phyloP scores from a whole-genome alignment of 2,113 vertebrate genomes.

The Naja naja region DNA sequence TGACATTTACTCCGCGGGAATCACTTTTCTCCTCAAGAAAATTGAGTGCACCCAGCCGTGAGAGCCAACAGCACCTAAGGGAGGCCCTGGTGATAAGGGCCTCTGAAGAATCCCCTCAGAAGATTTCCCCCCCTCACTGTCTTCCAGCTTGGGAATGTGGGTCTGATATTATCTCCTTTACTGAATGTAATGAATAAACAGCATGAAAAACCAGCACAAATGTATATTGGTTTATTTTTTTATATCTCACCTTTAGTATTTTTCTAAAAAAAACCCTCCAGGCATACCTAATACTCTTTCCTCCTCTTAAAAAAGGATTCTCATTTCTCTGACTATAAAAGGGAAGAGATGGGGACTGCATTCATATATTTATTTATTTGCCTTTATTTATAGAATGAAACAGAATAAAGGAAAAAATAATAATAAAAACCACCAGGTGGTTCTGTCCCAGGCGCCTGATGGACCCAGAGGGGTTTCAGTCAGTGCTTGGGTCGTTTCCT shows the following conservation, averaged over 20 bases:
- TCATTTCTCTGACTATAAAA: neutral
- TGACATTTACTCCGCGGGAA: neutral
- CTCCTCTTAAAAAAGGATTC: neutral
- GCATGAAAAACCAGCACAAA: neutral
- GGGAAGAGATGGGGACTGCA: neutral
- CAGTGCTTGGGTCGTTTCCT: too few relatives aligned
- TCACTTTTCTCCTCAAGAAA: neutral
- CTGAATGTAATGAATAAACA: neutral
- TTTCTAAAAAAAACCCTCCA: neutral
- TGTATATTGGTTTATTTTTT: neutral
- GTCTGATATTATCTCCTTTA: neutral
- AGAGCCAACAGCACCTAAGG: neutral
- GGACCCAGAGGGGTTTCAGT: too few relatives aligned
- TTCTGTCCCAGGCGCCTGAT: too few relatives aligned
- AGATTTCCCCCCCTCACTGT: neutral
- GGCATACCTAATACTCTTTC: neutral
- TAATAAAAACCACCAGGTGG: too few relatives aligned
- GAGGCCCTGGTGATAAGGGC: neutral
- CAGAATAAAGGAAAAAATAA: too few relatives aligned
- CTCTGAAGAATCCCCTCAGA: neutral
- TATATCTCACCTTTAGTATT: neutral
- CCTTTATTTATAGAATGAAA: neutral
- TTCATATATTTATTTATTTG: neutral
- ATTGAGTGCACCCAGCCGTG: neutral
- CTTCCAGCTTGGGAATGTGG: neutral